Evolutionary conservation across 2,797 vertebrate species (phyloP).

Genomic region (Xyrichtys novacula): DNA sequence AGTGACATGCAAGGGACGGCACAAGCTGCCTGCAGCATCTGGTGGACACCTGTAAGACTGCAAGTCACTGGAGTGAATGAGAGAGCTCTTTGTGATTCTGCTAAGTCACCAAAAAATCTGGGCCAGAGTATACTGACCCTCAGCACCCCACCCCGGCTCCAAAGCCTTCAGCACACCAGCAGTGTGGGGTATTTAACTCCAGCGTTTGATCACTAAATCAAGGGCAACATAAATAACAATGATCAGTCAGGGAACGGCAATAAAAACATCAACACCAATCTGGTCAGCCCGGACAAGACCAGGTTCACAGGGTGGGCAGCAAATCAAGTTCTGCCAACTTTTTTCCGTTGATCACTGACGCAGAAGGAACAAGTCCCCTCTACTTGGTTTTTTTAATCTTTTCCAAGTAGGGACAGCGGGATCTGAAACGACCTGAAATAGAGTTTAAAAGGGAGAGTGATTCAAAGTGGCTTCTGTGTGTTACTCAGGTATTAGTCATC

Average conservation of each 20-base stretch:
- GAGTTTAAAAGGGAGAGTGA: background rate
- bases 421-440: background rate
- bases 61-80: constrained; percentile 60
- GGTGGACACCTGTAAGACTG: constrained; percentile 81
- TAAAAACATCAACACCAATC: constrained; percentile 62
- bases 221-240: constrained; percentile 60
- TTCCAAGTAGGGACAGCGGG: constrained; percentile 1
- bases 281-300: constrained; percentile 34
- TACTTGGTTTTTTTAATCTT: constrained; percentile 10
- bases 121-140: constrained; percentile 41
- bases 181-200: constrained; percentile 31
- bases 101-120: constrained; percentile 60
- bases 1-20: constrained; percentile 50
- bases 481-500: background rate
- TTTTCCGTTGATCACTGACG: constrained; percentile 34
- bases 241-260: constrained; percentile 44
- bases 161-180: constrained; percentile 17
- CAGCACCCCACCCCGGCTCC: constrained; percentile 14
- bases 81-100: constrained; percentile 59
- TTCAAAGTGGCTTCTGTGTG: background rate
- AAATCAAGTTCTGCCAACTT: constrained; percentile 44
- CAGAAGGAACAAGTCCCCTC: constrained; percentile 1
- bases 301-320: constrained; percentile 9
- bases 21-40: constrained; percentile 78
- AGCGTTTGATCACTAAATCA: constrained; percentile 51